These are phyloP conservation scores for Podabrus alpinus DNA, from an alignment of 2,888 invertebrate species.

Conservation along the genomic window DNA sequence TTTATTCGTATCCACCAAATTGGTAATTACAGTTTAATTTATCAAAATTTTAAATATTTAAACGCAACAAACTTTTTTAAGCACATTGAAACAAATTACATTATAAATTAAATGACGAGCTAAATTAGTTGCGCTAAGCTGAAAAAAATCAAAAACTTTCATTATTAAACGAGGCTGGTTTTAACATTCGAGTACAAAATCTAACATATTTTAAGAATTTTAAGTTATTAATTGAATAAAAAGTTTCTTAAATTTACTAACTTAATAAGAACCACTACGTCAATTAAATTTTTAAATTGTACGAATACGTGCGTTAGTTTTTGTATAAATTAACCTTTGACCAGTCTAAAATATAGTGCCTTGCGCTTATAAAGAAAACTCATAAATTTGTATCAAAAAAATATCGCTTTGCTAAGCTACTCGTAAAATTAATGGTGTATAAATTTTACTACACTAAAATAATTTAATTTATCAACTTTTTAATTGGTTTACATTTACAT, in stretches of 20 bases:
- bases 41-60: background rate
- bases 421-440: background rate
- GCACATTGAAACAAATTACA: background rate
- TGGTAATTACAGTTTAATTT: background rate
- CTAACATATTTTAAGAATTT: background rate
- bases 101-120: background rate
- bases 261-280: conserved; percentile 5
- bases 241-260: background rate
- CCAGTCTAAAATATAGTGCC: conserved; percentile 16
- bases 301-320: background rate
- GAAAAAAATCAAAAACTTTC: background rate
- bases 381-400: background rate
- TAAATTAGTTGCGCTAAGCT: background rate
- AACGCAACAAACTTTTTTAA: background rate
- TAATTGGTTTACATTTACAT: background rate
- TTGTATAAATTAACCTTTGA: background rate
- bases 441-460: background rate
- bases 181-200: background rate
- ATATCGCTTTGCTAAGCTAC: background rate
- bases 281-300: conserved; percentile 1
- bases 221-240: background rate
- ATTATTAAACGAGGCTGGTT: background rate
- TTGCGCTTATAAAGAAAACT: conserved; percentile 9
- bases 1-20: background rate
- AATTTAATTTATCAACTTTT: background rate